A percentile compares a stretch with the other conserved stretches of the same genome.
These are phyloP conservation scores for Chironomus riparius DNA, from an alignment of 2,888 invertebrate species.

Conservation along the genomic window DNA sequence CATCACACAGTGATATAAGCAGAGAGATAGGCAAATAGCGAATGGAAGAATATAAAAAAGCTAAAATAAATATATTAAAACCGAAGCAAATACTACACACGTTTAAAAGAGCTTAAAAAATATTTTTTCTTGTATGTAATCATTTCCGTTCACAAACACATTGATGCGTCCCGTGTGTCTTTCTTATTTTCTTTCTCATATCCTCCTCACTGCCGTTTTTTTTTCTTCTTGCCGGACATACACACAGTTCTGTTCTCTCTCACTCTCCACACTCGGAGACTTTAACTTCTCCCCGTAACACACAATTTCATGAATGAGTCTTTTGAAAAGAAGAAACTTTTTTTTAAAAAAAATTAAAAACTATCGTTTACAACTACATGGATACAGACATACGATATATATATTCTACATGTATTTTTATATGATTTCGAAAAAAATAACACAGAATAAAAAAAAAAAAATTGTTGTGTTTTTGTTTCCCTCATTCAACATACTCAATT, in stretches of 20 bases:
- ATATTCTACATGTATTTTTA: constrained; percentile 17
- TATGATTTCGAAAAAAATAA: constrained; percentile 12
- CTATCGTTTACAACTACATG: constrained; percentile 25
- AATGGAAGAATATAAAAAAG: not conserved
- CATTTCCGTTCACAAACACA: constrained; percentile 24
- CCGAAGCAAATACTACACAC: constrained; percentile 6
- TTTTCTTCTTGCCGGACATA: constrained; percentile 6
- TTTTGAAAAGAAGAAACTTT: not conserved
- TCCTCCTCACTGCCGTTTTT: not conserved
- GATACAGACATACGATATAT: constrained; percentile 1
- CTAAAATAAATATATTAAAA: constrained; percentile 2
- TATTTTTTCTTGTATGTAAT: constrained; percentile 13
- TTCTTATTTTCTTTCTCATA: not conserved
- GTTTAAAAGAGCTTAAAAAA: constrained; percentile 19
- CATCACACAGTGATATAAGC: not conserved
- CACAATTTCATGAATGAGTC: constrained; percentile 24
- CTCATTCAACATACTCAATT: constrained; percentile 27
- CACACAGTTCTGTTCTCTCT: constrained; percentile 12
- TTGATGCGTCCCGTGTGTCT: not conserved
- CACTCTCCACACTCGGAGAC: not conserved
- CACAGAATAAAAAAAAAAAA: constrained; percentile 22
- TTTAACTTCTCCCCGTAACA: not conserved
- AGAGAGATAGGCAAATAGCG: not conserved
- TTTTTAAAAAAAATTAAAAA: constrained; percentile 15
- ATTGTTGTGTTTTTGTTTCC: constrained; percentile 27